A percentile compares a stretch with the other conserved stretches of the same genome.
phyloP scores from a whole-genome alignment of 2,797 vertebrate species.

The Eptatretus atami region DNA sequence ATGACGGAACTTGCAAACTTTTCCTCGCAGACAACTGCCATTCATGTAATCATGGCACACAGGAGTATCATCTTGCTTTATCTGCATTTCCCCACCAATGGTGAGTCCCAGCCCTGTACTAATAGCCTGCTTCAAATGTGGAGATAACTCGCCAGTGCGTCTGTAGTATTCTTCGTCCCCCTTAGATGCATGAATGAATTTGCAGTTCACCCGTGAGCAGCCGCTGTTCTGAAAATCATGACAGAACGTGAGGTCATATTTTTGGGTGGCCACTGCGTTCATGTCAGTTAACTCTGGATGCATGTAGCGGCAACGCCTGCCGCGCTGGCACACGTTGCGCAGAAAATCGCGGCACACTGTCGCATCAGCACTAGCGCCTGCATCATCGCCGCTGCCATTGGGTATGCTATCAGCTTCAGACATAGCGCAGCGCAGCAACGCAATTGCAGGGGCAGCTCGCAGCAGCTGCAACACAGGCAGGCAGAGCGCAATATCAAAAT shows the following conservation, averaged over 20 bases:
- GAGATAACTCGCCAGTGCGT: constrained; percentile 59
- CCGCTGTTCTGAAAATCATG: constrained; percentile 94
- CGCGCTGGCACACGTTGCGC: constrained; percentile 75
- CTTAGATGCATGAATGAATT: constrained; percentile 80
- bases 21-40: constrained; percentile 64
- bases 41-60: constrained; percentile 83
- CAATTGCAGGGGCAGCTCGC: no score
- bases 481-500: no score
- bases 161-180: constrained; percentile 94
- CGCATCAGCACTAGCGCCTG: constrained; percentile 21
- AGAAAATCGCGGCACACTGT: constrained; percentile 68
- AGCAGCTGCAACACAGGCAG: no score
- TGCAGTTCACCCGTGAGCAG: constrained; percentile 56
- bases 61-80: constrained; percentile 65
- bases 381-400: constrained; percentile 19
- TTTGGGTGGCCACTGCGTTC: constrained; percentile 63
- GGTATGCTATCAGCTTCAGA: constrained; percentile 31
- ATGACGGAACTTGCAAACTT: constrained; percentile 81
- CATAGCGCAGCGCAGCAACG: constrained; percentile 8
- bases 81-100: constrained; percentile 42
- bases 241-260: constrained; percentile 93
- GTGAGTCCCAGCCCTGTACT: constrained; percentile 56
- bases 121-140: constrained; percentile 60
- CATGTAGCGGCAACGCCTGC: constrained; percentile 65
- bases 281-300: constrained; percentile 78